These are phyloP conservation scores for Nephrotoma appendiculata DNA, from an alignment of 2,888 invertebrate species.

Conservation along the genomic window DNA sequence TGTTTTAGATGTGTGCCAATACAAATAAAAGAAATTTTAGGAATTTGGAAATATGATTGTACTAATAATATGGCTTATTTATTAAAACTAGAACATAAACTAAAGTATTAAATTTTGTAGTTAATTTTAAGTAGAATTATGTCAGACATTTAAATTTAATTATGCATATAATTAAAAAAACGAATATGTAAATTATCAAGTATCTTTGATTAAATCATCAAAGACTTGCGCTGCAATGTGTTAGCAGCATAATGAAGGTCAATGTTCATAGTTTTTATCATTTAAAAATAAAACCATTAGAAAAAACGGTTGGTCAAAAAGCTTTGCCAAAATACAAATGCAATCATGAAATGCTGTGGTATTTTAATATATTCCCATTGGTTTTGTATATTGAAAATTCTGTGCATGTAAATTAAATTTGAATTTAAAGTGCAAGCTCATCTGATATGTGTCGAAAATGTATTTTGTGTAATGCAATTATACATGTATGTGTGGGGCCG, in stretches of 20 bases:
- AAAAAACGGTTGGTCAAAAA: neutral
- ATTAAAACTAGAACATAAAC: neutral
- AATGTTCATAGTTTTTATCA: neutral
- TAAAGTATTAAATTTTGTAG: neutral
- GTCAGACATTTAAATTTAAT: neutral
- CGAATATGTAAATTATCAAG: neutral
- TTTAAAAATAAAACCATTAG: neutral
- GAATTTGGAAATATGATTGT: neutral
- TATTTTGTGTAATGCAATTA: neutral
- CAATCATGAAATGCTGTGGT: neutral
- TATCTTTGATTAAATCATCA: no score
- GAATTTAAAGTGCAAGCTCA: neutral
- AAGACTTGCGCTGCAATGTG: neutral
- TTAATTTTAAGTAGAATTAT: neutral
- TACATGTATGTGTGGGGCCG: neutral
- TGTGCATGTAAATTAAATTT: neutral
- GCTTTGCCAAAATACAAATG: neutral
- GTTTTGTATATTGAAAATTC: neutral
- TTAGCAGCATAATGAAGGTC: neutral
- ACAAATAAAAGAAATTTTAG: neutral
- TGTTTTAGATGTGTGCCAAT: neutral
- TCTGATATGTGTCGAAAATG: neutral
- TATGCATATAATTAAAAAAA: neutral
- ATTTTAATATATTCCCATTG: neutral
- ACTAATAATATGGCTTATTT: neutral